These are phyloP conservation scores for Takifugu flavidus DNA, from an alignment of 2,113 vertebrate genomes.

Conservation along the genomic window DNA sequence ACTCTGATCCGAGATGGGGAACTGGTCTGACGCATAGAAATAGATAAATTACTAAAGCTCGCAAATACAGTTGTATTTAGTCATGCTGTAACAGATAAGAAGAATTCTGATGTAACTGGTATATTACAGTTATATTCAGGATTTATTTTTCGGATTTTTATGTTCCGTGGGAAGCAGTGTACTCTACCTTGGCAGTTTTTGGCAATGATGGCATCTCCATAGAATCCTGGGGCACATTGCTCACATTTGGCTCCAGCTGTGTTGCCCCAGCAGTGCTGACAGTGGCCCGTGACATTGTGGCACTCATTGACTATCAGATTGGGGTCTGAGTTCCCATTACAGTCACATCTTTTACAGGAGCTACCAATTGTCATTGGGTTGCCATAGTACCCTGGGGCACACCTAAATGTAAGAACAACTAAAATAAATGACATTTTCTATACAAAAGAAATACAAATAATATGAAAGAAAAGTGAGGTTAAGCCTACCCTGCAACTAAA, in stretches of 20 bases:
- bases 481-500: too few species aligned
- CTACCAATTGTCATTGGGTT: conserved; percentile 85
- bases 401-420: conserved; percentile 69
- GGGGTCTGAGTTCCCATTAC: conserved; percentile 94
- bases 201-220: conserved; percentile 84
- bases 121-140: neutral
- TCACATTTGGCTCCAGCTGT: conserved; percentile 88
- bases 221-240: conserved; percentile 84
- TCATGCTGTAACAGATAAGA: neutral
- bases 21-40: conserved; percentile 1
- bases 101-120: neutral
- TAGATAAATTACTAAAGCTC: neutral
- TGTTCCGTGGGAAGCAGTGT: neutral
- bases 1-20: conserved; percentile 15
- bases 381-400: conserved; percentile 94
- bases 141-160: neutral
- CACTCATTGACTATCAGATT: conserved; percentile 95
- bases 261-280: conserved; percentile 87
- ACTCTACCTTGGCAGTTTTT: conserved; percentile 88
- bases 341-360: conserved; percentile 91
- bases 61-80: too few species aligned
- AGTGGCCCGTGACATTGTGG: conserved; percentile 89
- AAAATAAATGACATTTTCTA: neutral
- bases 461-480: too few species aligned
- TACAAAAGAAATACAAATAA: too few species aligned